These are phyloP conservation scores for Aspidiotus destructor DNA, from an alignment of 2,888 invertebrate genomes.

Conservation along the genomic window DNA sequence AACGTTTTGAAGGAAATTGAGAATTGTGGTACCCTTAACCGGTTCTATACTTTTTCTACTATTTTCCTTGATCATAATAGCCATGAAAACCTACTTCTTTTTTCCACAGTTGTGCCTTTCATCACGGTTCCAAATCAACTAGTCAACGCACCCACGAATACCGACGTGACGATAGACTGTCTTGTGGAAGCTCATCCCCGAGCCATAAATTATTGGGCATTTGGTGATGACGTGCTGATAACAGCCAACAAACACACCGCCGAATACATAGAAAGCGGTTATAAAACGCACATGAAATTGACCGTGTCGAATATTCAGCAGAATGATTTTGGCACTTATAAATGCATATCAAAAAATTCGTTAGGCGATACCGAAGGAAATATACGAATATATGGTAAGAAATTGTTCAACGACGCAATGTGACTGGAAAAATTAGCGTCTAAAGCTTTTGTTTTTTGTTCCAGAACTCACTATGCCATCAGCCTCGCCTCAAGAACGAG, in stretches of 20 bases:
- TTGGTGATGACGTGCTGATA: conserved; percentile 55
- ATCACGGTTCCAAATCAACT: conserved; percentile 90
- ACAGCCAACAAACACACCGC: conserved; percentile 80
- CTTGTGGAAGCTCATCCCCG: conserved; percentile 86
- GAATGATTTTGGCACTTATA: conserved; percentile 81
- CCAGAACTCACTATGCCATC: conserved; percentile 27
- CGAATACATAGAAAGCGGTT: conserved; percentile 73
- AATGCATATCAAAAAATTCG: conserved; percentile 88
- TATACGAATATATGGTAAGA: conserved; percentile 78
- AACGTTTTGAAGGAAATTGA: too few species aligned
- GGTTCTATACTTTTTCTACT: too few species aligned
- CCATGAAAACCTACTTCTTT: too few species aligned
- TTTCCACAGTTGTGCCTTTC: conserved; percentile 71
- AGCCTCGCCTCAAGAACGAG: conserved; percentile 27
- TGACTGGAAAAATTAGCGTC: too few species aligned
- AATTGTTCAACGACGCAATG: too few species aligned
- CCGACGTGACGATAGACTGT: conserved; percentile 85
- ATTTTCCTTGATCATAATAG: too few species aligned
- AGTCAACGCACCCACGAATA: conserved; percentile 80
- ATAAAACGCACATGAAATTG: conserved; percentile 79
- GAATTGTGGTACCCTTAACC: too few species aligned
- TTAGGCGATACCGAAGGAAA: conserved; percentile 88
- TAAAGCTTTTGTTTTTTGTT: not conserved
- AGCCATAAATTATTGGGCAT: conserved; percentile 87
- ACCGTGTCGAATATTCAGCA: conserved; percentile 73